Base-by-base conservation (phyloP, 2,113 vertebrate genomes). In the Apaloderma vittatum region DNA sequence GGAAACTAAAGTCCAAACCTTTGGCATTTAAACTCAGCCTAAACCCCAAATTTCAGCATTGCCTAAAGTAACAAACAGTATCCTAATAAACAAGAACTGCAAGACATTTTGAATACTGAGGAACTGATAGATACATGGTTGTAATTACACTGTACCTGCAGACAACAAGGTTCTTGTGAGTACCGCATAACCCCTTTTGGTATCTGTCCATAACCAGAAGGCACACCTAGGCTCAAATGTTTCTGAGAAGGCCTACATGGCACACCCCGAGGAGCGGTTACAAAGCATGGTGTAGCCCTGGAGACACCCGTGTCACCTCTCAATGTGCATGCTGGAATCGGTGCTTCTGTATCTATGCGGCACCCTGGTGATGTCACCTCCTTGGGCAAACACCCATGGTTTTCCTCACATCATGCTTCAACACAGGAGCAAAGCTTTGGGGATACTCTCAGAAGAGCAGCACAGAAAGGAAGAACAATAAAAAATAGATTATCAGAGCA, bases 311-410 rank as follows among this genome's bases (percentile, higher is more conserved):
- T 8, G 24, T 12, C 66, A 40, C 57, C 57, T 81, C 46, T 62
- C n/a, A 62, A 26, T 15, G 26, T 20, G 48, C 0, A 0, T 61
- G 58, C 61, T 59, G 59, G 32, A 68, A 11, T 7, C 29, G 3
- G 8, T 15, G 51, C 6, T 90, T 21, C 45, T 79, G 20, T 43
- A 12, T 1, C 30, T 34, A 4, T 3, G 8, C 73, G 63, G n/a
- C 58, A 32, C 36, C 80, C 26, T 0, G 0, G 11, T 61, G 40
- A 34, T 0, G 0, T 16, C 8, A 72, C 45, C 40, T 23, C 4
- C 27, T 12, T 11, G 24, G 12, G 16, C 23, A 37, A 86, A 52
- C 12, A 26, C 66, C 26, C 55, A 49, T 23, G 37, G 8, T 75
- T 29, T n/a, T 36, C 37, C 15, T 80, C 63, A 48, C 63, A 48